Conservation (phyloP, 2,113 vertebrate species). For the Siphamia tubifer region DNA sequence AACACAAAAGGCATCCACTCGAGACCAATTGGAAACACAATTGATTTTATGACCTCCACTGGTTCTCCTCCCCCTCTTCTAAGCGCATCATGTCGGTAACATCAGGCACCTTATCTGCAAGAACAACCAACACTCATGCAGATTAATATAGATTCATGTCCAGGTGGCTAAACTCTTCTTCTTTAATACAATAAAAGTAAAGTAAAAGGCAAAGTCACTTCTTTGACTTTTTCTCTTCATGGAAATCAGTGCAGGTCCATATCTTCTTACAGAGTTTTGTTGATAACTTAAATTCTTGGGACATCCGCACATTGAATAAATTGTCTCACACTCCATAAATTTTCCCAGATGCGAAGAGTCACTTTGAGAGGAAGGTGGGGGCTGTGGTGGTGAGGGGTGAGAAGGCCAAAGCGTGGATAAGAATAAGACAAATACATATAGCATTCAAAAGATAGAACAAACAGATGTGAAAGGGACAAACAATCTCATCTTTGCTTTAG, state of each 20-base stretch:
- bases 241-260: neutral
- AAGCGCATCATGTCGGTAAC: conserved; percentile 8
- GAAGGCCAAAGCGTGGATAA: neutral
- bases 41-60: conserved; percentile 37
- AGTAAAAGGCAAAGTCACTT: neutral
- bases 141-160: neutral
- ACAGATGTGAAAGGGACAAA: neutral
- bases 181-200: neutral
- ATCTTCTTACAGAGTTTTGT: too few relatives aligned
- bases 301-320: conserved; percentile 56
- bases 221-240: neutral
- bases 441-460: neutral
- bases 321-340: conserved; percentile 68
- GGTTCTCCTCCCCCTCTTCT: conserved; percentile 24
- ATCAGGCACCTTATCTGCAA: conserved; percentile 16
- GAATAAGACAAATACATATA: neutral
- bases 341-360: conserved; percentile 63
- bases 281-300: conserved; percentile 38
- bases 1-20: conserved; percentile 16
- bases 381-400: neutral
- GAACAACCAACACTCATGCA: neutral
- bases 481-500: too few relatives aligned
- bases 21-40: conserved; percentile 24
- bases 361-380: conserved; percentile 51
- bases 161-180: neutral